Evolutionary conservation across 2,888 invertebrate species (phyloP), one percentile per base, ranked within the genome.

Genomic region (Thymelicus lineola): DNA sequence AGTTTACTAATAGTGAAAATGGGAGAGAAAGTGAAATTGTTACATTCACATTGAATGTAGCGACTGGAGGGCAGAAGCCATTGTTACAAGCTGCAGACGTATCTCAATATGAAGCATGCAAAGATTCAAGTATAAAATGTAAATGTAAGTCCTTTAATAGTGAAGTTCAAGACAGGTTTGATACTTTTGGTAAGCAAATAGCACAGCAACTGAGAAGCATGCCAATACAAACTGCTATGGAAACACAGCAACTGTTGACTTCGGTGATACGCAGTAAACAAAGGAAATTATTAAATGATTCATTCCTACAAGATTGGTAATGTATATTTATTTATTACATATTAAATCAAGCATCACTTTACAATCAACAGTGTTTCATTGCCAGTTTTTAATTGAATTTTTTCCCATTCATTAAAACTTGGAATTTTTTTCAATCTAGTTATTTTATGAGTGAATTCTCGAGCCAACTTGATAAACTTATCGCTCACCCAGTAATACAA

Each of bases 1-100:
- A 53, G 4, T 50, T 15, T 3, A 20, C 17, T 50, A 17, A 20
- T 53, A 10, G 12, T 4, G 20, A 17, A 6, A 20, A 53, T 17
- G 0, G 20, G 53, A 17, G 12, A 20, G 9, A 12, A 10, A 53
- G 4, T 20, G 53, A 53, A 53, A 53, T 53, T 20, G 20, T 20
- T 5, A 53, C 12, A 20, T 53, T 53, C 12, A 53, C 53, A 20
- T 53, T 53, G 10, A 53, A 53, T 12, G 20, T 53, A 20, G 53
- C 17, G 5, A 4, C 17, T 15, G 53, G 20, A 7, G 20, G 17
- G 4, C 20, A 53, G 17, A 53, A 20, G 20, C 53, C 53, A 12
- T 53, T 53, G 9, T 20, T 53, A 20, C 53, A 53, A 53, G 53
- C 53, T 53, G 53, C 17, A 53, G 53, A 53, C 17, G 10, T 53